phyloP scores from a whole-genome alignment of 1,140 invertebrate genomes.

The Orius laevigatus region DNA sequence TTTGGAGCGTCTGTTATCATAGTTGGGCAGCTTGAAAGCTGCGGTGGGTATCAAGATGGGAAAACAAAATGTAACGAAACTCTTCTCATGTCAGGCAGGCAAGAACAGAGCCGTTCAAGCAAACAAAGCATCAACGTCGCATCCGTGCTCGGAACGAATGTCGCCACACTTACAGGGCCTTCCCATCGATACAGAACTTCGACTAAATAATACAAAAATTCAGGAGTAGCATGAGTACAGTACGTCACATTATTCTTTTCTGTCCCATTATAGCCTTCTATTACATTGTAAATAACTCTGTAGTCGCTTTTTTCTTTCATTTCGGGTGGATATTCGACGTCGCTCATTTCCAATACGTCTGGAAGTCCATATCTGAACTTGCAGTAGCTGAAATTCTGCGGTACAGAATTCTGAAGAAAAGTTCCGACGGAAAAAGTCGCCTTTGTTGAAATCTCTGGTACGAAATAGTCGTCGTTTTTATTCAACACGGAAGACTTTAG shows the following conservation, averaged over 20 bases:
- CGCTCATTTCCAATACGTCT: constrained; percentile 31
- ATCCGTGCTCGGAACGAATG: constrained; percentile 52
- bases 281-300: constrained; percentile 45
- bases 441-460: too few species aligned
- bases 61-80: constrained; percentile 54
- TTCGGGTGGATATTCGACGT: constrained; percentile 36
- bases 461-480: constrained; percentile 11
- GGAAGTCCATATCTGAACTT: constrained; percentile 45
- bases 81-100: constrained; percentile 45
- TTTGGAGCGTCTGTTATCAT: constrained; percentile 4
- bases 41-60: constrained; percentile 28
- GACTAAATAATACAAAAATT: constrained; percentile 50
- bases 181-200: constrained; percentile 55
- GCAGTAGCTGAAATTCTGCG: constrained; percentile 39
- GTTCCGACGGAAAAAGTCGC: too few species aligned
- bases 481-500: constrained; percentile 10
- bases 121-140: constrained; percentile 40
- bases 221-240: constrained; percentile 55
- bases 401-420: constrained; percentile 22
- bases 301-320: constrained; percentile 36
- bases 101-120: constrained; percentile 42
- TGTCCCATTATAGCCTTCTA: constrained; percentile 28
- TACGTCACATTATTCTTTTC: constrained; percentile 35
- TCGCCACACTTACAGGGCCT: constrained; percentile 52
- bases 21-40: constrained; percentile 13